phyloP scores from a whole-genome alignment of 2,888 invertebrate species.

The Magallana nippona region DNA sequence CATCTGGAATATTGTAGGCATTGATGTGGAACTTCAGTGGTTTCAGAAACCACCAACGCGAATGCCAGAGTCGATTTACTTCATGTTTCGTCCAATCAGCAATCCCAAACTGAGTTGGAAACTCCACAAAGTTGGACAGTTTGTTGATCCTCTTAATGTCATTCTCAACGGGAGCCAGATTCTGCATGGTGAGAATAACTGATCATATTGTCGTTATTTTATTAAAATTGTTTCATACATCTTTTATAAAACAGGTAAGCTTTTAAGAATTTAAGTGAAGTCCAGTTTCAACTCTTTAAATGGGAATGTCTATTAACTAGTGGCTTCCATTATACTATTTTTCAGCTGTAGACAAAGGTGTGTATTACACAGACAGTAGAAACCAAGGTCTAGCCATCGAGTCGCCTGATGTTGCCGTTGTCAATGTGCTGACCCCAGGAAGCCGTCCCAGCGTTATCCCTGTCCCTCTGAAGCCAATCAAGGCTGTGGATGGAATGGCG shows the following conservation, averaged over 20 bases:
- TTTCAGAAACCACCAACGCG: conserved; percentile 74
- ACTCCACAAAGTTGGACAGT: conserved; percentile 68
- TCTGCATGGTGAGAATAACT: conserved; percentile 66
- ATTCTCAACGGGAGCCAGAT: conserved; percentile 74
- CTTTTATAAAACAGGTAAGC: no score
- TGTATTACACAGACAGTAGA: conserved; percentile 62
- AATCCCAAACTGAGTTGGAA: conserved; percentile 58
- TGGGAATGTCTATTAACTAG: no score
- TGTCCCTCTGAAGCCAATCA: conserved; percentile 64
- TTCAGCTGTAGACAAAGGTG: conserved; percentile 68
- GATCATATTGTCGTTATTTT: background rate
- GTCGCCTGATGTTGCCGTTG: conserved; percentile 67
- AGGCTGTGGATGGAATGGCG: conserved; percentile 67
- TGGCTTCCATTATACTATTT: conserved; percentile 17
- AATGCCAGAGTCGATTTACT: conserved; percentile 72
- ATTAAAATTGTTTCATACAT: no score
- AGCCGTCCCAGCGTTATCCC: conserved; percentile 65
- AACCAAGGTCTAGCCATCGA: conserved; percentile 57
- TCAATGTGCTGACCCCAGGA: conserved; percentile 62
- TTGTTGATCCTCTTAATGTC: conserved; percentile 71
- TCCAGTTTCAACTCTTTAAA: no score
- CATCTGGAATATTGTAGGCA: conserved; percentile 53
- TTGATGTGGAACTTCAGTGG: conserved; percentile 69
- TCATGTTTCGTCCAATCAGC: conserved; percentile 65
- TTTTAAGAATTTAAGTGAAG: no score